phyloP scores from a whole-genome alignment of 2,113 vertebrate genomes.

The Lathamus discolor region DNA sequence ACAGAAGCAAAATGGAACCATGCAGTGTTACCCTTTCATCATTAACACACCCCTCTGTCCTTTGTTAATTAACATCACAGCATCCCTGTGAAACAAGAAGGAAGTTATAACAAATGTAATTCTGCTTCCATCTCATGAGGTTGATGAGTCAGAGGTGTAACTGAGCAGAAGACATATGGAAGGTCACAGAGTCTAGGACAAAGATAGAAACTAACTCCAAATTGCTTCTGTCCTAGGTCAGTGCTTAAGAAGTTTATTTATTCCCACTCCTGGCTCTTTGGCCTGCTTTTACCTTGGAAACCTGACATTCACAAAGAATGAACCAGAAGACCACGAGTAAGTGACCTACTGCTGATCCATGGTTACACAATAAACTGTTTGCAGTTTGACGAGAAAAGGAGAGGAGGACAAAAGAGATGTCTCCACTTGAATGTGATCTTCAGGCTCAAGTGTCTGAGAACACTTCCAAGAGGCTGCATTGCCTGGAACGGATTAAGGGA shows the following conservation, averaged over 20 bases:
- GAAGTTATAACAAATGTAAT: neutral
- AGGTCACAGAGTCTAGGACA: neutral
- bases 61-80: conserved; percentile 33
- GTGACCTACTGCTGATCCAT: neutral
- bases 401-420: neutral
- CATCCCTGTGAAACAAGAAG: neutral
- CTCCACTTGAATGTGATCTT: neutral
- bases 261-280: neutral
- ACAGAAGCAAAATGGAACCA: neutral
- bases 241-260: neutral
- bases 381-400: neutral
- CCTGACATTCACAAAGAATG: neutral
- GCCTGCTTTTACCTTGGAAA: neutral
- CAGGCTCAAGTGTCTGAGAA: neutral
- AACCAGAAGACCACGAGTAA: neutral
- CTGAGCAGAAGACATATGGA: neutral
- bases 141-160: neutral
- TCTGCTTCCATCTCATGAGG: neutral
- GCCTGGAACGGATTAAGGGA: neutral
- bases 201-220: neutral
- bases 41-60: neutral
- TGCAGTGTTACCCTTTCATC: neutral
- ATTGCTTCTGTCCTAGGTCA: neutral
- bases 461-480: neutral
- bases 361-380: neutral